These are phyloP conservation scores for Bolinopsis microptera DNA, from an alignment of 37 sponge, comb jelly and placozoan genomes.

Conservation along the genomic window DNA sequence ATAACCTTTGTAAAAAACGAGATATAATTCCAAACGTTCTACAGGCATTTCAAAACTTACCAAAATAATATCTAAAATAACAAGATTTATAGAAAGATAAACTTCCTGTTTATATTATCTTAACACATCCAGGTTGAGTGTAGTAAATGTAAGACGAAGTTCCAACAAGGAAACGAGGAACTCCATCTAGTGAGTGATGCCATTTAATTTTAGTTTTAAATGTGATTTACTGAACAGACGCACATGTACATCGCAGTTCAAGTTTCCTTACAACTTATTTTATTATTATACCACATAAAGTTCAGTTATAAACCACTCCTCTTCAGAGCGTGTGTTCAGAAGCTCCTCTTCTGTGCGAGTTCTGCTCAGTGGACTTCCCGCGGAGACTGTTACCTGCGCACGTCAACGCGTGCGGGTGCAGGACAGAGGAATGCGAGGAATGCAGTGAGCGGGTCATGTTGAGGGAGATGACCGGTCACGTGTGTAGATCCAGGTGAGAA, in stretches of 20 bases:
- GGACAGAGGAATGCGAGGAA: neutral
- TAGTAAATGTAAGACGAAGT: neutral
- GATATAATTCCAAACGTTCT: no score
- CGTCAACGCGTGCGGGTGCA: neutral
- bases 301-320: no score
- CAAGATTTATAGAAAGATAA: no score
- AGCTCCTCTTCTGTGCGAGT: neutral
- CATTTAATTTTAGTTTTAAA: no score
- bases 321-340: neutral
- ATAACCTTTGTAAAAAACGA: no score
- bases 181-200: neutral
- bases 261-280: no score
- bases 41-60: no score
- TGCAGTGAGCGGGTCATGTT: neutral
- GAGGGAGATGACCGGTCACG: neutral
- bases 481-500: neutral
- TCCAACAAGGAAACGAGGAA: slow-evolving; percentile 33
- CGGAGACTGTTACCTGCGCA: neutral
- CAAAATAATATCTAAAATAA: no score
- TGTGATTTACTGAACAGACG: no score
- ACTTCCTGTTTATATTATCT: no score
- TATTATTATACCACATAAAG: no score
- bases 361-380: neutral
- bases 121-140: slow-evolving; percentile 33
- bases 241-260: no score